Evolutionary conservation across 2,797 vertebrate genomes (phyloP), one percentile per base, ranked within the genome.

Genomic region (Strix occidentalis): DNA sequence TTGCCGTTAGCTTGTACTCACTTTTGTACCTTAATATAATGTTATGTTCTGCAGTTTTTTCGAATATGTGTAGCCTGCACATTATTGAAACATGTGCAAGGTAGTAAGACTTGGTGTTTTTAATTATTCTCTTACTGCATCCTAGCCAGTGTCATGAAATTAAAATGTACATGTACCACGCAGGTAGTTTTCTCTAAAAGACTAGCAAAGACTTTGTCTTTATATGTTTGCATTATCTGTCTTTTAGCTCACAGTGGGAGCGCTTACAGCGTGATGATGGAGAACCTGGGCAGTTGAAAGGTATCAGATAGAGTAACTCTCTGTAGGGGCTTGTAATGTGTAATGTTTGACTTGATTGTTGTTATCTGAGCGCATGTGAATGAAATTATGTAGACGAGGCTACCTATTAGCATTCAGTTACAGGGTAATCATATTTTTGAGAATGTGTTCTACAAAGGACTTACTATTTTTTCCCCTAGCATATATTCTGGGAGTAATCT

Each of bases 231-330:
- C 56, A 4, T 96, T 91, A 5, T 88, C 2, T 96, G 82, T 95
- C 65, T 97, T 68, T 92, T 87, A 99, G 99, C 96, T 98, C 98
- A 61, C 99, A 99, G 90, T 99, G 99, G 99, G 99, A 99, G 95
- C 97, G 98, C 46, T 91, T 98, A 92, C 99, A 99, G 97, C 98
- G 97, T 89, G 98, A 99, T 35, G 98, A 98, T 64, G 97, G 97
- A 95, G 99, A 99, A 91, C 78, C 96, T 7, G 98, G 97, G 86
- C 98, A 98, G 6, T 25, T 99, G 69, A 99, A 98, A 99, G 99
- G 99, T 99, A 98, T 50, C 13, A 41, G 26, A 70, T 63, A 19
- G 9, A 56, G 23, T 88, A 69, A 80, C 48, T 85, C 48, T 85
- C 29, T 86, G 26, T 10, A 31, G 61, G 25, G 25, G 6, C 28